Evolutionary conservation across 2,113 vertebrate species (phyloP), one percentile per base, ranked within the genome.

Genomic region (Cinclus mexicanus): DNA sequence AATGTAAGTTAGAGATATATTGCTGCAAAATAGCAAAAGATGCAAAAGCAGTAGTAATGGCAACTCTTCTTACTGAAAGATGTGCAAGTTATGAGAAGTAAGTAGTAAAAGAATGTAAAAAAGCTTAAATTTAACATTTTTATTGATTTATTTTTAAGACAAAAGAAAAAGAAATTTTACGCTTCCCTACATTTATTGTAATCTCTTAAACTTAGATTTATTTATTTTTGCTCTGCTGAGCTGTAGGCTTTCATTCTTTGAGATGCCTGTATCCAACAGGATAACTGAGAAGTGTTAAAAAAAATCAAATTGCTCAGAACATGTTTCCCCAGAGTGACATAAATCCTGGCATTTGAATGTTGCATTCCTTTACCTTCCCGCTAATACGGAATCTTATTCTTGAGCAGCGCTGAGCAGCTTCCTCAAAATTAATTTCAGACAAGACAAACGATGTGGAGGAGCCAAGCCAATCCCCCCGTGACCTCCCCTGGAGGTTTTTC

Each of bases 391-490:
- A 90, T 37, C 92, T 75, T 55, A 77, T 88, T 80, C 82, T 65
- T 71, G 79, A 92, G 90, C 93, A 83, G 77, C 22, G 64, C 71
- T 29, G 68, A 96, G 15, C 18, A 21, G 75, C 85, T 93, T 86
- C 90, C 95, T 96, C 90, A 83, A 86, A 96, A 96, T 86, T 95
- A 83, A 96, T 97, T 95, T 86, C 55, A 69, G 71, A 39, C 88
- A 93, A 96, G 93, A 96, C 68, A 97, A 94, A 96, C 6, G 71
- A 90, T 33, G 37, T 3, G 25, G 35, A 94, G 83, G 80, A 95
- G 76, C 75, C 87, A 78, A 95, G 55, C 33, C 85, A 95, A 49
- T 60, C 75, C 88, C 76, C 46, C 60, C 35, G 2, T 95, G 93
- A 94, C 88, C 93, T 94, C 71, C 91, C 85, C 88, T 78, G 68